These are phyloP conservation scores for Carollia perspicillata DNA, from an alignment of 2,113 vertebrate genomes.

Conservation along the genomic window DNA sequence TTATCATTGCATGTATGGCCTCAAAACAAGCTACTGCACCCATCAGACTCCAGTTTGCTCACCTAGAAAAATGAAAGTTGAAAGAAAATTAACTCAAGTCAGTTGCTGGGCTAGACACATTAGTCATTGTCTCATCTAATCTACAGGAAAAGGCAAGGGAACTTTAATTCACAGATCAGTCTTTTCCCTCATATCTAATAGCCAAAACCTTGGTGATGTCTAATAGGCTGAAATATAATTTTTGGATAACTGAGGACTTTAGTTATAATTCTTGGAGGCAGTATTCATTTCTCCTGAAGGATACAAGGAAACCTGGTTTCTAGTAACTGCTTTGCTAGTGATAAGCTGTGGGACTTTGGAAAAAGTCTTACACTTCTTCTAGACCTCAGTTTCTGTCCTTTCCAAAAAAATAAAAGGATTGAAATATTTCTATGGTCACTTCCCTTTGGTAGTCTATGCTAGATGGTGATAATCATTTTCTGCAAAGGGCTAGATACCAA, in stretches of 20 bases:
- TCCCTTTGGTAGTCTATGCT: background rate
- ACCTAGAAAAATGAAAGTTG: conserved; percentile 2
- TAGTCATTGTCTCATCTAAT: background rate
- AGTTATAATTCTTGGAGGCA: background rate
- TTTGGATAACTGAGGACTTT: background rate
- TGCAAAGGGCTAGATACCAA: background rate
- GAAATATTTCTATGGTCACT: background rate
- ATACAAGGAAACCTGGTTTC: background rate
- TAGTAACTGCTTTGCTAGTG: background rate
- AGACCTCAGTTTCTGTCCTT: background rate
- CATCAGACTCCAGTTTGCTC: background rate
- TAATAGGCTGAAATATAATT: background rate
- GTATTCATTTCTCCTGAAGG: background rate
- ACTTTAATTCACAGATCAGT: background rate
- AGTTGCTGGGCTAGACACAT: background rate
- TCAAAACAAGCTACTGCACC: background rate
- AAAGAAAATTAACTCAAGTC: background rate
- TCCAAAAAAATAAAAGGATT: background rate
- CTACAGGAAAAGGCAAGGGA: background rate
- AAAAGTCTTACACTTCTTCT: background rate
- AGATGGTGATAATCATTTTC: background rate
- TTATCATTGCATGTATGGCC: background rate
- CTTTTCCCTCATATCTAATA: background rate
- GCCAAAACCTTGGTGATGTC: background rate
- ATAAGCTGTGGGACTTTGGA: background rate